Evolutionary conservation across 1,140 invertebrate genomes (phyloP).

Genomic region (Tetramorium alpestre): DNA sequence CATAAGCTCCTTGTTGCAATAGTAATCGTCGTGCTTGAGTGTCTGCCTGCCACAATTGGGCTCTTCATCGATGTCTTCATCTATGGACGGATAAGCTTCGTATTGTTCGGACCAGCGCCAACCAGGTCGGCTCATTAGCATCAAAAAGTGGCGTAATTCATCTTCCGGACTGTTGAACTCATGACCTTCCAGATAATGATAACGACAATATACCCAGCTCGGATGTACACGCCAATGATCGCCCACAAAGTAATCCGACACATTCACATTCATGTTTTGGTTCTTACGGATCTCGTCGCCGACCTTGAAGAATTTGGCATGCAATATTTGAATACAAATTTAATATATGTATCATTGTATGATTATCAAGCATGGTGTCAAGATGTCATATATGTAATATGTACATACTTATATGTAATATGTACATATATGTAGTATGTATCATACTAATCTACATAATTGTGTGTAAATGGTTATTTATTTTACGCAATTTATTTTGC

Average conservation of each 20-base stretch:
- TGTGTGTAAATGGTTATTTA: neutral
- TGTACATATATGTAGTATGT: too few species aligned
- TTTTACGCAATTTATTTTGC: neutral
- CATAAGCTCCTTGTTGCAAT: constrained; percentile 94
- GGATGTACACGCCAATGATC: constrained; percentile 95
- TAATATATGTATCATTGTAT: neutral
- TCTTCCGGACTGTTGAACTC: constrained; percentile 90
- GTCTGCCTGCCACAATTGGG: constrained; percentile 88
- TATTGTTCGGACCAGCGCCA: constrained; percentile 88
- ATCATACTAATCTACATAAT: neutral
- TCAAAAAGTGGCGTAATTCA: constrained; percentile 91
- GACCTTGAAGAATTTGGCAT: constrained; percentile 79
- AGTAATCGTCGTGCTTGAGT: constrained; percentile 90
- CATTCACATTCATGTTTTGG: constrained; percentile 88
- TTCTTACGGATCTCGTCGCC: constrained; percentile 90
- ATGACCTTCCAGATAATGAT: constrained; percentile 92
- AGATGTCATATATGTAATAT: too few species aligned
- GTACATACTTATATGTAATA: too few species aligned
- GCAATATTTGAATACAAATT: neutral
- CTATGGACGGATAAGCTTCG: constrained; percentile 67
- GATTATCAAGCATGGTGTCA: too few species aligned
- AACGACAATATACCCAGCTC: constrained; percentile 96
- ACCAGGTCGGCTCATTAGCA: constrained; percentile 86
- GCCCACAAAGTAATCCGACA: constrained; percentile 89
- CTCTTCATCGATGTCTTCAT: constrained; percentile 37